Evolutionary conservation across 1,140 invertebrate genomes (phyloP), one percentile per base, ranked within the genome.

Genomic region (Dinoponera quadriceps): DNA sequence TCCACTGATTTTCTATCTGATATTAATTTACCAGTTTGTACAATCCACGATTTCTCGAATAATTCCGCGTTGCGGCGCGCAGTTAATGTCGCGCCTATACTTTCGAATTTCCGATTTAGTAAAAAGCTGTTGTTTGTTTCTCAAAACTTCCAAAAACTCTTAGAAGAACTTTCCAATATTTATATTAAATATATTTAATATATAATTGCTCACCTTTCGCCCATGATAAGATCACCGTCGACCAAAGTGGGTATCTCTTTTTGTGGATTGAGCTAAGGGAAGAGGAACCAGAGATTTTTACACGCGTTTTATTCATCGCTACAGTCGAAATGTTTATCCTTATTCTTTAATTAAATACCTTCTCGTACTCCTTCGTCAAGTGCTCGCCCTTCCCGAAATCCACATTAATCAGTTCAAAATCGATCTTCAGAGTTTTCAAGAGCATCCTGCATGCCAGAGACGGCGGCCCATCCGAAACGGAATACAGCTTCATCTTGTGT

Each of bases 211-310:
- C 93, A 95, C 95, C 95, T 97, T 93, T 97, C 97, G 22, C 96
- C 95, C 59, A 97, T 92, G 72, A 95, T 94, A 86, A 97, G 96
- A 22, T 96, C 97, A 87, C 96, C 94, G 85, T 97, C 97, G 66
- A 97, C 96, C 69, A 97, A 91, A 0, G 97, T 96, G 0, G 97
- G 97, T 85, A 97, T 96, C 93, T 97, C 97, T 91, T 97, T 97
- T 94, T 97, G 97, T 3, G 97, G 97, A 94, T 97, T 97, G 93
- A 96, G 95, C 97, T 97, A 90, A 51, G 94, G 91, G 65, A 72
- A 48, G 29, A 33, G 29, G 29, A 33, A 33, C 29, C 2, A 44
- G 38, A 44, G 38, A 11, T 44, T 11, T 11, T 44, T 44, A 33
- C 5, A 2, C 2, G 5, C 5, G 2, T 33, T 33, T 27, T 59